Evolutionary conservation across 2,888 invertebrate genomes (phyloP), one percentile per base, ranked within the genome.

Genomic region (Ashinkailepas kermadecensis): DNA sequence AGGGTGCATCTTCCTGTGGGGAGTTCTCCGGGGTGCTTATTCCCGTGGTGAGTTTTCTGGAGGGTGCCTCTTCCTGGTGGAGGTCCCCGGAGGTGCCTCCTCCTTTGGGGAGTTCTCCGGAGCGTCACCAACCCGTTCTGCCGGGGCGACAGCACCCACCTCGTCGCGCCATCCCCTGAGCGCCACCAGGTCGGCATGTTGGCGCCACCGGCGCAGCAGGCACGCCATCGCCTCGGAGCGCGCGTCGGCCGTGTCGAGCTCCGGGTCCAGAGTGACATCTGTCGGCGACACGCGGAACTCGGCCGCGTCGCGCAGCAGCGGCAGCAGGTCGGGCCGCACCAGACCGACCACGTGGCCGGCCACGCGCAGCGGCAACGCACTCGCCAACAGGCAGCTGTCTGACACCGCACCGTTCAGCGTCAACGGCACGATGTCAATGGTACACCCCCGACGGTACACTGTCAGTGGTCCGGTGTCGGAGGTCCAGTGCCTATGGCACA

Each of bases 111-210:
- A 39, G 39, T 39, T 39, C 39, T 39, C 2, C 39, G 39, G 39
- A 3, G 39, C 2, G 39, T 39, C 2, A 39, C 39, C 4, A 4
- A 39, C 39, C 39, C 1, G 39, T 39, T 39, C 39, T 4, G 39
- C 39, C 39, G 39, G 39, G 39, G 39, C 39, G 39, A 39, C 39
- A 39, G 39, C 39, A 39, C 39, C 39, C 88, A 94, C 94, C 91
- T 97, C 97, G 90, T 97, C 93, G 87, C 97, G 90, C 97, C 97
- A 97, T 25, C 97, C 96, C 86, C 93, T 92, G 13, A 96, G 89
- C 78, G 96, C 93, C 84, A 93, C 90, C 87, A 96, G 93, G 85
- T 92, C 90, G 86, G 93, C 92, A 85, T 94, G 92, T 84, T 91
- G 91, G 83, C 93, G 90, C 86, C 96, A 90, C 87, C 93, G 91